Conservation (phyloP, 2,888 invertebrate species). For the Lithosia quadra region DNA sequence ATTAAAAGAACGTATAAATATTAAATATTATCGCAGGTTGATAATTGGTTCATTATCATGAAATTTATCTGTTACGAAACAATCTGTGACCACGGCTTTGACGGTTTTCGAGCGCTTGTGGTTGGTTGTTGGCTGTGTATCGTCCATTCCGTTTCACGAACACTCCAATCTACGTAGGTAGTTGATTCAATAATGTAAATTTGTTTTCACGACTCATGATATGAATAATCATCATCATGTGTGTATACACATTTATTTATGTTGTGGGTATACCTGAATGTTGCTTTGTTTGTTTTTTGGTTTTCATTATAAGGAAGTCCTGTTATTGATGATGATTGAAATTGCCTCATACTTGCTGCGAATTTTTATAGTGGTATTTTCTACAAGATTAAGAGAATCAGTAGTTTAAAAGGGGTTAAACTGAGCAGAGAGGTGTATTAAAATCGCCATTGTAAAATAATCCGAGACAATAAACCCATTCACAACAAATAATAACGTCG, state of each 20-base stretch:
- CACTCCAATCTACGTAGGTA: constrained; percentile 29
- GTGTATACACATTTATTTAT: too few species aligned
- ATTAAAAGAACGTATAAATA: not conserved
- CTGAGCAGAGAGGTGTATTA: too few species aligned
- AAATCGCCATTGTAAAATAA: not conserved
- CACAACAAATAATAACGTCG: not conserved
- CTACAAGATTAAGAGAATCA: too few species aligned
- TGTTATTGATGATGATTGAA: not conserved
- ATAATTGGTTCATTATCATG: constrained; percentile 28
- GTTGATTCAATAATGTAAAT: constrained; percentile 30
- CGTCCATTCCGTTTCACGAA: constrained; percentile 43
- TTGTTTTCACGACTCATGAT: not conserved
- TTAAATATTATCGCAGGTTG: not conserved
- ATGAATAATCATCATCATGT: not conserved
- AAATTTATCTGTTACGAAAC: constrained; percentile 56
- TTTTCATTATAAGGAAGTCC: too few species aligned
- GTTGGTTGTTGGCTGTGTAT: constrained; percentile 37
- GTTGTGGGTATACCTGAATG: too few species aligned
- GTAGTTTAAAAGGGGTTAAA: too few species aligned
- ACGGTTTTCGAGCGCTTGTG: constrained; percentile 41
- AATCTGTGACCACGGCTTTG: constrained; percentile 56
- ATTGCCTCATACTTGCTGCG: too few species aligned
- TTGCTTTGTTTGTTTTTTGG: too few species aligned
- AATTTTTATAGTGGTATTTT: too few species aligned
- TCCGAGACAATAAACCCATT: not conserved